Conservation (phyloP, 2,888 invertebrate genomes). For the Caenorhabditis imperialis region DNA sequence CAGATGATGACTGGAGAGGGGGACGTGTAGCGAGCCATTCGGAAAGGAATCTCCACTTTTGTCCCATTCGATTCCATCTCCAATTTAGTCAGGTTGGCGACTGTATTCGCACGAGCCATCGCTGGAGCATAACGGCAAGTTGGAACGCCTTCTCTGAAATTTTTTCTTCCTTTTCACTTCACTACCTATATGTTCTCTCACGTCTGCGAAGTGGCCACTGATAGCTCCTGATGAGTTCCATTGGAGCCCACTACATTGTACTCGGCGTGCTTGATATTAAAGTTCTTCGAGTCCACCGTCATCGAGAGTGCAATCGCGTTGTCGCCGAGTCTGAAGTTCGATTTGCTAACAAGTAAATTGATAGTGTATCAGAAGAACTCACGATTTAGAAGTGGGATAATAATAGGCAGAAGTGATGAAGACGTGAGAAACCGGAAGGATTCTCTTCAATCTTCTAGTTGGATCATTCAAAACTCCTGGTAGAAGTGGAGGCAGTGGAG, state of each 20-base stretch:
- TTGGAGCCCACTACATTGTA: too few species aligned
- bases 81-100: constrained; percentile 13
- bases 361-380: not conserved
- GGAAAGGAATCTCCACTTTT: constrained; percentile 50
- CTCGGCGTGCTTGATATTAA: too few species aligned
- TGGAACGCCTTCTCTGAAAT: constrained; percentile 19
- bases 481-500: constrained; percentile 1
- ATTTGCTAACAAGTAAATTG: not conserved
- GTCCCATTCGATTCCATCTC: constrained; percentile 29
- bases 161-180: too few species aligned
- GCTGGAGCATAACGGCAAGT: constrained; percentile 30
- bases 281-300: too few species aligned
- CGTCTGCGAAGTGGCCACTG: too few species aligned
- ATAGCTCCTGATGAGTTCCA: too few species aligned
- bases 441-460: constrained; percentile 9
- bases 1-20: constrained; percentile 52
- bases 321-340: too few species aligned
- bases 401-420: constrained; percentile 34
- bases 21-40: constrained; percentile 18
- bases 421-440: constrained; percentile 26
- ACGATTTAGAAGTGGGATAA: constrained; percentile 37
- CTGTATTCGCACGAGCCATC: constrained; percentile 17
- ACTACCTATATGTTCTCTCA: too few species aligned
- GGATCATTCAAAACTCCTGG: constrained; percentile 27
- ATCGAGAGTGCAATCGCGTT: too few species aligned